Evolutionary conservation across 1,140 invertebrate genomes (phyloP).

Genomic region (Stratiolaelaps scimitus): DNA sequence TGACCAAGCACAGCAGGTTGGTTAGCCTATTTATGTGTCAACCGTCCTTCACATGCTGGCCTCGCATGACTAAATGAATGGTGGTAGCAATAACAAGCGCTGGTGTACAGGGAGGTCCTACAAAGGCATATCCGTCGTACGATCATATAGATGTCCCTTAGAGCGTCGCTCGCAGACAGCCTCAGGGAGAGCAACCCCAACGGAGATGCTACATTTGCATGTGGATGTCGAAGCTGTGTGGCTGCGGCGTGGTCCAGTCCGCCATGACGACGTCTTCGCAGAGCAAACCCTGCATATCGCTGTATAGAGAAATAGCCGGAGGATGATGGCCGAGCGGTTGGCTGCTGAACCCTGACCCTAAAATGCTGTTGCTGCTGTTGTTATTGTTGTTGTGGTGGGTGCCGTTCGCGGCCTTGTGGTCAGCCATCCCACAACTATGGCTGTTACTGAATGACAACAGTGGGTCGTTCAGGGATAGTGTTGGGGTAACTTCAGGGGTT

Average conservation of each 20-base stretch:
- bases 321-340: background rate
- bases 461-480: background rate
- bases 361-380: no score
- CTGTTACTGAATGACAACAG: background rate
- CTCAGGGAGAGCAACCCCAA: no score
- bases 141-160: no score
- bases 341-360: no score
- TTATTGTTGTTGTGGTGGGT: background rate
- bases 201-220: background rate
- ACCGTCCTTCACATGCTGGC: no score
- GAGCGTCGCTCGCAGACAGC: no score
- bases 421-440: background rate
- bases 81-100: no score
- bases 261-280: constrained; percentile 21
- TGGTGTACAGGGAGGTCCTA: no score
- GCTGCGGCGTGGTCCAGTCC: background rate
- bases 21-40: no score
- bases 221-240: constrained; percentile 12
- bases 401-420: background rate
- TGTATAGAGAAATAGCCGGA: background rate
- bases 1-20: no score
- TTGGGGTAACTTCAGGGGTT: constrained; percentile 9
- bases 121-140: no score
- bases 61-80: no score
- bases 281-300: constrained; percentile 17